Conservation (phyloP, 2,797 vertebrate genomes). For the Oophaga sylvatica region DNA sequence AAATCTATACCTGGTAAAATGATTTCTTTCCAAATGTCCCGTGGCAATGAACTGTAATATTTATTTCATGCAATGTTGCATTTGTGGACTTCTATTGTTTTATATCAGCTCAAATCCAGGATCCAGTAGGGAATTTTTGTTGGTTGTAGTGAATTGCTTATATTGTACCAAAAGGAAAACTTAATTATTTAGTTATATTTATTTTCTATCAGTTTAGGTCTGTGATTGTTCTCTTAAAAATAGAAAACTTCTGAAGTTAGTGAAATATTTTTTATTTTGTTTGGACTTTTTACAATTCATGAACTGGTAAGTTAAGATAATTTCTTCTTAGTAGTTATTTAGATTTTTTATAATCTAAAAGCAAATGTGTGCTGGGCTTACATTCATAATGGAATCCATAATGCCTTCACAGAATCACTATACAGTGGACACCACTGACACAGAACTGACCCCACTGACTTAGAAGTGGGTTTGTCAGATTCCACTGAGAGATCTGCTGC, state of each 20-base stretch:
- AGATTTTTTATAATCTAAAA: not conserved
- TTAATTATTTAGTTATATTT: not conserved
- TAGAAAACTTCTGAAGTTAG: not conserved
- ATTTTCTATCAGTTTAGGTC: not conserved
- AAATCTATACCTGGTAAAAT: not conserved
- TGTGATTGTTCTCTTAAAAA: not conserved
- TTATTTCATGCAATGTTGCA: not conserved
- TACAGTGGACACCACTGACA: not conserved
- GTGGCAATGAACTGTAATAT: not conserved
- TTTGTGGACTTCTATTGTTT: not conserved
- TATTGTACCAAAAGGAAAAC: not conserved
- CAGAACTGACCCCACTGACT: not conserved
- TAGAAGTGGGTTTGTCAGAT: too few species aligned
- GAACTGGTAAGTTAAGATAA: not conserved
- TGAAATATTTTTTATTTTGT: not conserved
- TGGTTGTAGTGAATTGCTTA: not conserved
- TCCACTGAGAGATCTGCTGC: too few species aligned
- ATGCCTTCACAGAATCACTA: not conserved
- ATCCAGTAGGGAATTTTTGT: not conserved
- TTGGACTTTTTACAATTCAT: not conserved
- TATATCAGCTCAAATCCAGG: not conserved
- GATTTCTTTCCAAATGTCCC: not conserved
- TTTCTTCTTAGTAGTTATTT: not conserved
- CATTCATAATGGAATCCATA: not conserved
- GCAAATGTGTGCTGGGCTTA: not conserved